Evolutionary conservation across 2,888 invertebrate genomes (phyloP), one percentile per base, ranked within the genome.

Genomic region (Ptilodon capucinus): DNA sequence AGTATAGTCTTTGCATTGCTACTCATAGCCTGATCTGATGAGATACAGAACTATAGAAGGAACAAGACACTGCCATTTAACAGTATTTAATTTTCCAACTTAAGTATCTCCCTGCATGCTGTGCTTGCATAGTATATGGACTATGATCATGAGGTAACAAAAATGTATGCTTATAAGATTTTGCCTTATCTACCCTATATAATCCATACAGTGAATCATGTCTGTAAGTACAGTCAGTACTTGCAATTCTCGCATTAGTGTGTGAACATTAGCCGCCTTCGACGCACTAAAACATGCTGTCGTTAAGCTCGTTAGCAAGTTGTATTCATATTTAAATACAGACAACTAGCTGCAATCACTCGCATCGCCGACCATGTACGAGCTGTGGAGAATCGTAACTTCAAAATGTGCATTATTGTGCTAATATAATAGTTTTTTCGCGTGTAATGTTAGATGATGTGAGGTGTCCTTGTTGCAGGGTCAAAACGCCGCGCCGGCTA

Each of bases 381-480:
- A 82, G 57, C 73, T 84, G 71, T 86, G 87, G 87, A 83, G 79
- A 73, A 81, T 81, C 70, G 60, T 85, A 57, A 69, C 71, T 51
- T 71, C 61, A 54, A 84, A 84, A 84, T 80, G 88, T 89, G 69
- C 64, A 71, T 82, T 58, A 59, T 47, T 54, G 50, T 43, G 45
- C 57, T 57, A 43, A 39, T 54, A 48, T 44, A 42, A 42, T 42
- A 30, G 40, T 9, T 32, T 40, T 51, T 44, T 34, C 11, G 47
- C 34, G 25, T 42, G 39, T 44, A 19, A 38, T 56, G 38, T 47
- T 44, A 52, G 44, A 48, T 62, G 55, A 58, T 60, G 54, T 65
- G 54, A 50, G 46, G 25, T 45, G 48, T 62, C 42, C 53, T 83
- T 79, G 72, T 90, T 89, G 46, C 80, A 91, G 90, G 90, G 88